Evolutionary conservation across 1,140 invertebrate species (phyloP).

Genomic region (Stenopsyche tienmushanensis): DNA sequence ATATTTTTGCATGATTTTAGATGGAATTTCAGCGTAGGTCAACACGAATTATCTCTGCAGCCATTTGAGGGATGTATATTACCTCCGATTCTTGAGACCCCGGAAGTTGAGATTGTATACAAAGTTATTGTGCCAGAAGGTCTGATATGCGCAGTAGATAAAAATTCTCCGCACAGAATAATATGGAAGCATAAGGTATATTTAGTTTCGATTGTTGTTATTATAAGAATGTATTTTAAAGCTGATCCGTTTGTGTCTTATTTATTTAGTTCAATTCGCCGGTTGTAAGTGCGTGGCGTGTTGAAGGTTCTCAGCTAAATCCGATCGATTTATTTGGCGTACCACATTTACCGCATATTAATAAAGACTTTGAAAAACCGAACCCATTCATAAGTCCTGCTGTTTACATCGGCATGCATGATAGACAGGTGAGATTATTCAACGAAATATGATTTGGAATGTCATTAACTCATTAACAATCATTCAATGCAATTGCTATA

Average conservation of each 20-base stretch:
- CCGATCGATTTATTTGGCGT: slow-evolving; percentile 74
- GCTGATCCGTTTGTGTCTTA: neutral
- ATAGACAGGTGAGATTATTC: slow-evolving; percentile 68
- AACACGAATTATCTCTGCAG: slow-evolving; percentile 75
- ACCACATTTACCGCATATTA: slow-evolving; percentile 26
- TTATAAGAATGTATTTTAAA: neutral
- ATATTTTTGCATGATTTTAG: slow-evolving; percentile 52
- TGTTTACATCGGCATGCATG: slow-evolving; percentile 84
- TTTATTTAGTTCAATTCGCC: slow-evolving; percentile 73
- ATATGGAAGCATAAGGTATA: slow-evolving; percentile 70
- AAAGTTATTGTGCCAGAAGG: slow-evolving; percentile 75
- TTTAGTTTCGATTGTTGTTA: neutral
- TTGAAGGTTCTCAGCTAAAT: slow-evolving; percentile 63
- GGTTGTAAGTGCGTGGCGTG: slow-evolving; percentile 80
- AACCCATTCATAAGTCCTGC: slow-evolving; percentile 56
- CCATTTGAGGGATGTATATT: slow-evolving; percentile 56
- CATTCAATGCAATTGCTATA: too few relatives aligned
- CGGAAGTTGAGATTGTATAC: slow-evolving; percentile 57
- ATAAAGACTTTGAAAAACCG: slow-evolving; percentile 5
- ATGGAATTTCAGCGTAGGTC: slow-evolving; percentile 95
- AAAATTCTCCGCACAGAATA: slow-evolving; percentile 55
- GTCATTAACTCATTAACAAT: too few relatives aligned
- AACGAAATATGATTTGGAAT: too few relatives aligned
- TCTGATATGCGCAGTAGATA: slow-evolving; percentile 64
- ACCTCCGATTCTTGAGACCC: slow-evolving; percentile 38